Percentiles rank a stretch among this genome's conserved stretches.
Conservation (phyloP, 2,888 invertebrate genomes). For the Lydus trimaculatus region DNA sequence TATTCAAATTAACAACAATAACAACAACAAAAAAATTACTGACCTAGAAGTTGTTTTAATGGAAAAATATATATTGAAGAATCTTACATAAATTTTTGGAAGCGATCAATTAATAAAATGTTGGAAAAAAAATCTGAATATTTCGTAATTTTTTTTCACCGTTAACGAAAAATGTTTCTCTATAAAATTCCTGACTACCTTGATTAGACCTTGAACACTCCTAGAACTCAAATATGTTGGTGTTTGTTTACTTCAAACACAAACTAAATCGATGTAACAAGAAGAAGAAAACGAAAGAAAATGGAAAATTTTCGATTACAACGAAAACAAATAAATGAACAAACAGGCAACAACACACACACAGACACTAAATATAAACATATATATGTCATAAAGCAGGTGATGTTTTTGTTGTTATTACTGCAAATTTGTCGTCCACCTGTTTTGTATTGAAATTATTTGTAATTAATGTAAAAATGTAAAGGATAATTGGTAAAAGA, state of each 20-base stretch:
- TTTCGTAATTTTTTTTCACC: conserved; percentile 52
- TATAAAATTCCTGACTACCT: conserved; percentile 54
- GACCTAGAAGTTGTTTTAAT: conserved; percentile 41
- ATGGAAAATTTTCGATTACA: conserved; percentile 2
- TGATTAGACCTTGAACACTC: conserved; percentile 55
- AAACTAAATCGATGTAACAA: neutral
- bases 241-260: conserved; percentile 49
- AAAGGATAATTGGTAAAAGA: neutral
- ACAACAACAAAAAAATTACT: conserved; percentile 33
- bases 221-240: conserved; percentile 48
- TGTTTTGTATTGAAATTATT: neutral
- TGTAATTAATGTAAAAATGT: neutral
- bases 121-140: conserved; percentile 43
- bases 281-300: conserved; percentile 4
- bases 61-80: conserved; percentile 36
- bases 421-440: neutral
- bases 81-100: conserved; percentile 40
- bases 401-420: neutral
- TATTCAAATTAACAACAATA: conserved; percentile 25
- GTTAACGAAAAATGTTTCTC: conserved; percentile 52
- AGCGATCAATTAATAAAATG: conserved; percentile 40
- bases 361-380: neutral
- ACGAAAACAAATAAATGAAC: neutral
- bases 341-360: neutral
- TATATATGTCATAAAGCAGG: neutral